Conservation (phyloP, 2,888 invertebrate genomes). For the Reticulitermes lucifugus region DNA sequence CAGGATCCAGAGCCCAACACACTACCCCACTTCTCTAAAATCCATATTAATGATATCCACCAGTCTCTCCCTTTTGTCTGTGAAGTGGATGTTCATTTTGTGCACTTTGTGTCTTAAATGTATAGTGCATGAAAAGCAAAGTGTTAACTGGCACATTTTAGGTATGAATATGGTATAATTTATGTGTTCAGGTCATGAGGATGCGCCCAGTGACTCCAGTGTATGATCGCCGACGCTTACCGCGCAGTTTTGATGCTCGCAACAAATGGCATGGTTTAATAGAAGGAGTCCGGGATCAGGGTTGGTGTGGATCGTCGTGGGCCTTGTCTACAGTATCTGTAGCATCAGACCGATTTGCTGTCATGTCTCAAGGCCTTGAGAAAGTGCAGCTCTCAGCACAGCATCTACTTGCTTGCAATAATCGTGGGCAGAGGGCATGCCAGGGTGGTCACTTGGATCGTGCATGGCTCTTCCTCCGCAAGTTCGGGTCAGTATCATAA, state of each 20-base stretch:
- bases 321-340: conserved; percentile 88
- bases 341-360: conserved; percentile 82
- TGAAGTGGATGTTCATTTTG: too few species aligned
- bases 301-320: conserved; percentile 92
- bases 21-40: too few species aligned
- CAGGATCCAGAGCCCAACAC: too few species aligned
- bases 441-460: conserved; percentile 89
- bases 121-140: too few species aligned
- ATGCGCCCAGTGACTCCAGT: conserved; percentile 66
- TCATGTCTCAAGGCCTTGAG: conserved; percentile 86
- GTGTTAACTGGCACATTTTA: too few species aligned
- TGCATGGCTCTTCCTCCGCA: conserved; percentile 90
- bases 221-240: conserved; percentile 72
- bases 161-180: neutral
- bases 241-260: conserved; percentile 81
- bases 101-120: too few species aligned
- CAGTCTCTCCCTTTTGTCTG: too few species aligned
- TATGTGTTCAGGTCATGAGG: conserved; percentile 47
- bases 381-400: conserved; percentile 82
- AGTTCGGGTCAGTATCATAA: conserved; percentile 67
- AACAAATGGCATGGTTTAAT: conserved; percentile 80
- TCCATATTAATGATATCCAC: too few species aligned
- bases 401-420: conserved; percentile 87
- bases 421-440: conserved; percentile 82
- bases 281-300: conserved; percentile 71